Percentiles rank a stretch among this genome's conserved stretches.
phyloP scores from a whole-genome alignment of 2,888 invertebrate species.

The Drosophila eohydei region DNA sequence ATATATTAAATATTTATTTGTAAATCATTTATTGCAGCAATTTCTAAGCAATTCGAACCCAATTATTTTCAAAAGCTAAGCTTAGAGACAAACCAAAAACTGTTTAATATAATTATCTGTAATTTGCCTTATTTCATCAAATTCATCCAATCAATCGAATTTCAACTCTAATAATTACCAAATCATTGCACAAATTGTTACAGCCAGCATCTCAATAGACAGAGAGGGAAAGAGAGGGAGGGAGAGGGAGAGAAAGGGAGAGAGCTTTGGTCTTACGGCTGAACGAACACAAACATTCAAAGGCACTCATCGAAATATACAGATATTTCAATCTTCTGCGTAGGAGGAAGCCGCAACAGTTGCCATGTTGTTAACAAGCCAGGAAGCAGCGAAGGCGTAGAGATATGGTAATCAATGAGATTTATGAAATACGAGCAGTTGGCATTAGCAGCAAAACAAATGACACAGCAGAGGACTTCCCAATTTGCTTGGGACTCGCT shows the following conservation, averaged over 20 bases:
- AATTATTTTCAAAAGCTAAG: background rate
- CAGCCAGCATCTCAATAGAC: background rate
- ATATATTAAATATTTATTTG: background rate
- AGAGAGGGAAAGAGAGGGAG: background rate
- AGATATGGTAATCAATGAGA: slow-evolving; percentile 51
- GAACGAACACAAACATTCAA: slow-evolving; percentile 23
- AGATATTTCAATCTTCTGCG: background rate
- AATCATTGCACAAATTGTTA: slow-evolving; percentile 54
- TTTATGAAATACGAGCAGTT: slow-evolving; percentile 48
- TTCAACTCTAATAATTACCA: slow-evolving; percentile 30
- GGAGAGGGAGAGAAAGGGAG: background rate
- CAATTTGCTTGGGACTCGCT: background rate
- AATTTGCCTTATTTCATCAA: slow-evolving; percentile 1
- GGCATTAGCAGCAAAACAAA: slow-evolving; percentile 52
- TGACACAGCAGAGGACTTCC: slow-evolving; percentile 6
- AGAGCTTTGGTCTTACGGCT: slow-evolving; percentile 17
- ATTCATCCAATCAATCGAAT: slow-evolving; percentile 1
- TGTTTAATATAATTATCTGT: slow-evolving; percentile 1
- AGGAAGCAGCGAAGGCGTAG: background rate
- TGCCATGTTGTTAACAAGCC: slow-evolving; percentile 16
- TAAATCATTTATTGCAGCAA: background rate
- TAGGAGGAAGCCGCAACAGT: slow-evolving; percentile 21
- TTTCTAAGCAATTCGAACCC: background rate
- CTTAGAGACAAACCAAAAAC: background rate
- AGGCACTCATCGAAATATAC: slow-evolving; percentile 19